Evolutionary conservation across 2,888 invertebrate species (phyloP), one percentile per base, ranked within the genome.

Genomic region (Sabellastarte sp.): DNA sequence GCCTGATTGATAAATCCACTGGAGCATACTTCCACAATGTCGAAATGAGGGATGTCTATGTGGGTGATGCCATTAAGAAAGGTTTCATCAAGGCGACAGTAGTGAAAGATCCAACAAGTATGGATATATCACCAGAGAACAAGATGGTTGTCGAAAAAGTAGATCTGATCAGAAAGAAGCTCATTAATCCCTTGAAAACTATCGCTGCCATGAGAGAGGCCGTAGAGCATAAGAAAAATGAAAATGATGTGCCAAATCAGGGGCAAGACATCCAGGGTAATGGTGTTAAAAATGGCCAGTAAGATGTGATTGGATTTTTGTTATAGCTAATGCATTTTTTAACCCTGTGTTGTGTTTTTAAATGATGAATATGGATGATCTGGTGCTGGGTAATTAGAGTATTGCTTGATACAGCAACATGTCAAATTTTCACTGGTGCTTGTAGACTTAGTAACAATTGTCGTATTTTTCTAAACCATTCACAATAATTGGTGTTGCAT

Each of bases 61-160:
- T 82, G 0, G 79, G 77, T 3, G 80, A 82, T 41, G 83, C 83
- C 59, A 81, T 83, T 60, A 80, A 79, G 74, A 73, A 73, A 53
- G 82, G 83, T 5, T 78, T 78, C 66, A 77, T 82, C 61, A 81
- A 82, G 65, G 82, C 81, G 1, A 73, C 78, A 56, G 68, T 80
- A 2, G 73, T 82, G 0, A 69, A 73, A 2, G 80, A 81, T 63
- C 73, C 78, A 10, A 76, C 74, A 30, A 50, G 72, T 29, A 59
- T 82, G 50, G 78, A 81, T 62, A 77, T 82, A 59, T 76, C 77
- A 63, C 78, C 79, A 2, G 74, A 76, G 32, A 80, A 81, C 70
- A 74, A 73, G 57, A 75, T 81, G 50, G 75, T 81, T 4, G 73
- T 81, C 1, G 75, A 78, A 59, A 75, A 76, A 59, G 59, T 79